phyloP scores from a whole-genome alignment of 2,797 vertebrate species.

The Knipowitschia caucasica region DNA sequence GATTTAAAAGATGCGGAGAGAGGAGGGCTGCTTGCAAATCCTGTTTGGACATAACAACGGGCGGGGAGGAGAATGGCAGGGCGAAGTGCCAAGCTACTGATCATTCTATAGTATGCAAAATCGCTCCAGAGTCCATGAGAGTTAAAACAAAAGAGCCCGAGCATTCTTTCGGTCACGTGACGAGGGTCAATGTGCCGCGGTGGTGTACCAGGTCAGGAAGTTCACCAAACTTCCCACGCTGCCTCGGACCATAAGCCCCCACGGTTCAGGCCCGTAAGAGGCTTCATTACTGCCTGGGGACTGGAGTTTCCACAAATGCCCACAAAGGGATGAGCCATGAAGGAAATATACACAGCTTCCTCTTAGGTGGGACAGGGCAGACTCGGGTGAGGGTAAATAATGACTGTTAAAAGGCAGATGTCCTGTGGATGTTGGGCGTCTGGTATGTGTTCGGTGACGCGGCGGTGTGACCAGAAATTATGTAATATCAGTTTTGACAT shows the following conservation, averaged over 20 bases:
- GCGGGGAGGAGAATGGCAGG: slow-evolving; percentile 53
- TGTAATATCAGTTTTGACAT: neutral
- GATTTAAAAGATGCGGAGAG: slow-evolving; percentile 68
- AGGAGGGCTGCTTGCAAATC: slow-evolving; percentile 65
- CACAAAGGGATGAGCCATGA: slow-evolving; percentile 28
- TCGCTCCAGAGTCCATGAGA: slow-evolving; percentile 63
- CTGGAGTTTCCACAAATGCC: slow-evolving; percentile 25
- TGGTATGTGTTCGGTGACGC: slow-evolving; percentile 7
- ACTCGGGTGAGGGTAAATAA: neutral
- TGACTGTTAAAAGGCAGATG: slow-evolving; percentile 10
- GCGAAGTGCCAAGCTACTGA: slow-evolving; percentile 63
- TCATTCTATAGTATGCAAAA: slow-evolving; percentile 69
- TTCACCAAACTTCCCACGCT: slow-evolving; percentile 73
- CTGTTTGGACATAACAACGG: slow-evolving; percentile 58
- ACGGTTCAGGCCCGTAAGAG: slow-evolving; percentile 15
- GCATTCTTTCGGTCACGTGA: slow-evolving; percentile 69
- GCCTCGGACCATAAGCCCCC: slow-evolving; percentile 40
- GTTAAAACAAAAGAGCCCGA: slow-evolving; percentile 70
- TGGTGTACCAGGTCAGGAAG: slow-evolving; percentile 66
- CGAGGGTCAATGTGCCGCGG: slow-evolving; percentile 57
- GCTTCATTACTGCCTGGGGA: slow-evolving; percentile 38
- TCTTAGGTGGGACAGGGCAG: slow-evolving; percentile 17
- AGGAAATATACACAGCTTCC: slow-evolving; percentile 28
- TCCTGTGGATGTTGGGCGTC: neutral
- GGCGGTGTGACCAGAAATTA: neutral